Base-by-base conservation (phyloP, 2,888 invertebrate species). In the Apamea crenata region DNA sequence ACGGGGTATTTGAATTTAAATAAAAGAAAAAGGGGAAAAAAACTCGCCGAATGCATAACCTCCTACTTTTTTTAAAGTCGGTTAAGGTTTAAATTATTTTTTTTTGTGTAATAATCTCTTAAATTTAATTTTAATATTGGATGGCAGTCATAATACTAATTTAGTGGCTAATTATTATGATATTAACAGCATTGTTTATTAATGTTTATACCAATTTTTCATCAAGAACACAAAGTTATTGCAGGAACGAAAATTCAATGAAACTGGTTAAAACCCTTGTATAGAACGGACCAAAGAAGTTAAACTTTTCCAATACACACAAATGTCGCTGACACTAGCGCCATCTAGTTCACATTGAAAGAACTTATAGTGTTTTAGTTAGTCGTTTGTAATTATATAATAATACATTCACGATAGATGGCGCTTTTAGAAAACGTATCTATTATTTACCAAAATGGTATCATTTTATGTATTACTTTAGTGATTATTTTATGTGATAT, bases 141-240 rank as follows among this genome's bases (percentile, higher is more conserved):
- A 65, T 69, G 80, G 85, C 53, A 84, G 53, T 69, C 16, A 47
- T 85, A 84, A 81, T 80, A 85, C 70, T 68, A 80, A 56, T 85
- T 69, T 69, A 44, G 36, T 63, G 36, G 8, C 32, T 66, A 44
- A 16, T 61, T 50, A 78, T 59, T 6, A 61, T 32, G 10, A 32
- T 77, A 21, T n/a, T 59, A 16, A 63, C 47, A 47, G 18, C 16
- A 25, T 14, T 61, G 1, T 59, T 56, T 61, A 61, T 53, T n/a
- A 21, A 21, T 67, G 4, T 83, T 29, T 50, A 50, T 44, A 74
- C 1, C 18, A n/a, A 40, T 40, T 29, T 32, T n/a, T 12, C 18
- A 36, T 18, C n/a, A 61, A 53, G 21, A 65, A 56, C 16, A 16
- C 18, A 36, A 36, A 63, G 12, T 69, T 56, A 36, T 40, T 61